A percentile compares a stretch with the other conserved stretches of the same genome.
These are phyloP conservation scores for Liasis olivaceus DNA, from an alignment of 2,797 vertebrate genomes.

Conservation along the genomic window DNA sequence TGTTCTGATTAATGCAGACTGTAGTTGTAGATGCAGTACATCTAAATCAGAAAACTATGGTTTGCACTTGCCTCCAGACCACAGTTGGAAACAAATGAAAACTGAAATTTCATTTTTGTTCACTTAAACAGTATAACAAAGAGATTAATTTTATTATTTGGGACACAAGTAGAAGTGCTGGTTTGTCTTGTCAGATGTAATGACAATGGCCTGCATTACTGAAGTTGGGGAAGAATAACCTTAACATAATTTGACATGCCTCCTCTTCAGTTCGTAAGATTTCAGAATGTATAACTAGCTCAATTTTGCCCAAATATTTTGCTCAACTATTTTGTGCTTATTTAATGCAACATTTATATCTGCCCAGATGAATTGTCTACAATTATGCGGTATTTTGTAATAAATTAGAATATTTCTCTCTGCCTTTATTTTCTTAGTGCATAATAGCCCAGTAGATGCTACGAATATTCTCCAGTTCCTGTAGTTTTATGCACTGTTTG, in stretches of 20 bases:
- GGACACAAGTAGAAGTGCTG: background rate
- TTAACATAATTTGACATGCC: background rate
- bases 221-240: background rate
- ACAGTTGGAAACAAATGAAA: background rate
- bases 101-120: background rate
- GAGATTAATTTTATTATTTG: background rate
- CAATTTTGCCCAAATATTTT: background rate
- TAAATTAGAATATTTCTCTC: background rate
- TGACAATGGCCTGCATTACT: background rate
- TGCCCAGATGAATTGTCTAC: background rate
- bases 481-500: background rate
- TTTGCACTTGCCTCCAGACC: background rate
- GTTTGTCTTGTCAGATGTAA: background rate
- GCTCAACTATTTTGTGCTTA: background rate
- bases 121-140: background rate
- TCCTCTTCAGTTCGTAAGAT: background rate
- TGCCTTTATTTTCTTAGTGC: background rate
- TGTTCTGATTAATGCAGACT: background rate
- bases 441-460: background rate
- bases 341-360: background rate
- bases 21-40: background rate
- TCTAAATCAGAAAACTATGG: background rate
- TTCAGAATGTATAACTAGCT: background rate
- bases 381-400: background rate
- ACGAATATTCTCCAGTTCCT: background rate